Conservation (phyloP, 1,140 invertebrate species). For the Aleiodes sp. region DNA sequence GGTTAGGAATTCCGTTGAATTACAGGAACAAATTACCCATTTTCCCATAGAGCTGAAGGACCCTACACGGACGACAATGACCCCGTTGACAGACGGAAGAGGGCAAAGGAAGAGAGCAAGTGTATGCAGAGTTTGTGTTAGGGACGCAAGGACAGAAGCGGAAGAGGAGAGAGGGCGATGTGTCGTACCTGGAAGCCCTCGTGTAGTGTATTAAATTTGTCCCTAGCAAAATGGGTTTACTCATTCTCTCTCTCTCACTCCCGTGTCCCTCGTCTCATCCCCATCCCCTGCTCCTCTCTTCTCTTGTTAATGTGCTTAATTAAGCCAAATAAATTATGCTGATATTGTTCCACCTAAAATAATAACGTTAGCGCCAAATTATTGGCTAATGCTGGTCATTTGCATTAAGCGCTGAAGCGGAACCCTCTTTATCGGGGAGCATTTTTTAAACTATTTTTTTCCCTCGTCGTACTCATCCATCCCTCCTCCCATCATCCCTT, state of each 20-base stretch:
- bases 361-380: conserved; percentile 49
- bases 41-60: not conserved
- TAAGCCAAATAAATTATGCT: conserved; percentile 50
- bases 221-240: conserved; percentile 41
- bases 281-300: not conserved
- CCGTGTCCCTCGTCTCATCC: not conserved
- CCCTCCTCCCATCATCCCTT: no score
- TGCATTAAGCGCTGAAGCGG: conserved; percentile 34
- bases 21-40: conserved; percentile 14
- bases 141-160: conserved; percentile 16
- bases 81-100: not conserved
- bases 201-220: conserved; percentile 20
- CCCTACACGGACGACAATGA: not conserved
- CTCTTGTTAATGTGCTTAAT: conserved; percentile 45
- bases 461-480: not conserved
- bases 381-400: conserved; percentile 44
- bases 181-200: conserved; percentile 8
- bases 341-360: conserved; percentile 50
- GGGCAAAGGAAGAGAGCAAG: not conserved
- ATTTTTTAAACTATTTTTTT: conserved; percentile 11
- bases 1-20: no score
- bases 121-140: not conserved
- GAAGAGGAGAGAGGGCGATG: conserved; percentile 3
- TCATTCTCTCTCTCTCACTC: not conserved
- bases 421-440: not conserved